Conservation (phyloP, 1,140 invertebrate genomes). For the Bombus confusus region DNA sequence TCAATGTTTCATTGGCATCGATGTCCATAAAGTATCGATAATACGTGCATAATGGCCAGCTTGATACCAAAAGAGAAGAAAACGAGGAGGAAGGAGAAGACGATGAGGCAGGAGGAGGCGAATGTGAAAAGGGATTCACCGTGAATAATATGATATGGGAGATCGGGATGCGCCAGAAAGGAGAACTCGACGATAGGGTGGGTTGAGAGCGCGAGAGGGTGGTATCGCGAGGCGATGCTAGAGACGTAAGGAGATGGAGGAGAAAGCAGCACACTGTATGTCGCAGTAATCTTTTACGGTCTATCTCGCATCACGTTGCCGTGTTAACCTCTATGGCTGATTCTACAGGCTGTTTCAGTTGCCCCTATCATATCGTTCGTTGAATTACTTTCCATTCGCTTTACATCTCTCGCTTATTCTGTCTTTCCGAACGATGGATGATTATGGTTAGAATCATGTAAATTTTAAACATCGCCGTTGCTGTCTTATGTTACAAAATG, state of each 20-base stretch:
- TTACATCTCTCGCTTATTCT: not conserved
- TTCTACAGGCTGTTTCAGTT: slow-evolving; percentile 68
- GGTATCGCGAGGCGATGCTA: slow-evolving; percentile 49
- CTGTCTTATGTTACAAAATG: not conserved
- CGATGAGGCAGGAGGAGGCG: slow-evolving; percentile 33
- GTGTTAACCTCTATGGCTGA: slow-evolving; percentile 58
- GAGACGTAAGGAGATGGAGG: slow-evolving; percentile 50
- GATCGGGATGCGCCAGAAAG: slow-evolving; percentile 73
- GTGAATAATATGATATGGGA: slow-evolving; percentile 79
- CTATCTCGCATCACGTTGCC: slow-evolving; percentile 74
- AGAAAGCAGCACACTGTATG: slow-evolving; percentile 68
- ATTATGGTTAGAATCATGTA: not conserved
- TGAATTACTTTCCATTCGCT: not conserved
- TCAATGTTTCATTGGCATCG: slow-evolving; percentile 59
- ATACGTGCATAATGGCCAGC: slow-evolving; percentile 75
- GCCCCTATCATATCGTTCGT: not conserved
- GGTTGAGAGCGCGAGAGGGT: slow-evolving; percentile 51
- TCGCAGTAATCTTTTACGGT: slow-evolving; percentile 80
- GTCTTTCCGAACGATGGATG: not conserved
- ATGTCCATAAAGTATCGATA: slow-evolving; percentile 70
- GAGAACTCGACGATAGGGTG: slow-evolving; percentile 47
- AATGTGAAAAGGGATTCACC: slow-evolving; percentile 71
- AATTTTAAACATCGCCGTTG: not conserved
- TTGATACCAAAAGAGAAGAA: slow-evolving; percentile 40
- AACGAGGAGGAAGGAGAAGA: not conserved